A percentile compares a stretch with the other conserved stretches of the same genome.
Conservation (phyloP, 2,888 invertebrate genomes). For the Pasiphila rectangulata region DNA sequence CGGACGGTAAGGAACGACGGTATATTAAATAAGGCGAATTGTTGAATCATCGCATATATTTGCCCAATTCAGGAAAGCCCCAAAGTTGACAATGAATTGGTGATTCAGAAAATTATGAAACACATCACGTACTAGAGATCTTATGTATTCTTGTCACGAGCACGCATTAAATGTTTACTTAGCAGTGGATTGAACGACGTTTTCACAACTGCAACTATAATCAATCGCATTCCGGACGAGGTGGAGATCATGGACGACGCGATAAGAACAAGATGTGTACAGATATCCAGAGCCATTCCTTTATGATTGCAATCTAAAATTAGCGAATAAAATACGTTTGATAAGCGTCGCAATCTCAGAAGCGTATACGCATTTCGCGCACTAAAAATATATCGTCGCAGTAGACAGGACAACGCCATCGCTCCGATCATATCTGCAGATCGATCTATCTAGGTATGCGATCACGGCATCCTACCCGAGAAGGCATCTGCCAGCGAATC, state of each 20-base stretch:
- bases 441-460: constrained; percentile 44
- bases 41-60: constrained; percentile 14
- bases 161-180: constrained; percentile 18
- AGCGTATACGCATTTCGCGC: constrained; percentile 48
- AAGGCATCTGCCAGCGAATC: constrained; percentile 21
- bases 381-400: constrained; percentile 57
- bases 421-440: constrained; percentile 45
- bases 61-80: constrained; percentile 15
- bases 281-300: constrained; percentile 39
- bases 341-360: constrained; percentile 53
- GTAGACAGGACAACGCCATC: constrained; percentile 40
- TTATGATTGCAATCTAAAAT: constrained; percentile 51
- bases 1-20: background rate
- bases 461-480: constrained; percentile 39
- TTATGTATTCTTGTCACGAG: constrained; percentile 22
- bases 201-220: constrained; percentile 30
- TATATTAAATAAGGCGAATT: constrained; percentile 1
- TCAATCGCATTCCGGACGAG: constrained; percentile 31
- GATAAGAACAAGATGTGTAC: constrained; percentile 34
- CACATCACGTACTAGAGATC: constrained; percentile 13
- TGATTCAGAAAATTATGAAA: constrained; percentile 13
- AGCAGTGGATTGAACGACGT: constrained; percentile 23
- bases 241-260: constrained; percentile 26
- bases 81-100: constrained; percentile 7
- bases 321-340: constrained; percentile 50